Percentiles rank a stretch among this genome's conserved stretches.
Conservation (phyloP, 2,797 vertebrate species). For the Ispidina lecontei region DNA sequence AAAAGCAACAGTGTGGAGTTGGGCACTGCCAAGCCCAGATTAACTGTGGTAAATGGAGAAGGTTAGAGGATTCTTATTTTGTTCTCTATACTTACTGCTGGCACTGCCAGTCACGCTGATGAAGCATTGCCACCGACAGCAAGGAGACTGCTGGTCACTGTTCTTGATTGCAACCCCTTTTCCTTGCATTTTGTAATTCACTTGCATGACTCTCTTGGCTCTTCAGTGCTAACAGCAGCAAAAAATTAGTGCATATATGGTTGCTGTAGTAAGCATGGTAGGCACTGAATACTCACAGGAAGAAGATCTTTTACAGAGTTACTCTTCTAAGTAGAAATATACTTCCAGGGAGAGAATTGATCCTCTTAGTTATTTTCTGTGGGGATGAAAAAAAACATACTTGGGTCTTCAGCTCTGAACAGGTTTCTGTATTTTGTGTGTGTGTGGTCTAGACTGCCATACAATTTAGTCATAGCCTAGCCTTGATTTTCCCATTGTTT, state of each 20-base stretch:
- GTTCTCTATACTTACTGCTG: neutral
- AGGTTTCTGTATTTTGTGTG: constrained; percentile 18
- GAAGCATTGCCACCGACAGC: neutral
- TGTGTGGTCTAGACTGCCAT: constrained; percentile 62
- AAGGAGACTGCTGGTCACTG: neutral
- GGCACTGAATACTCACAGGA: neutral
- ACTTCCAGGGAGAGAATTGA: neutral
- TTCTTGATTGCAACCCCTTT: neutral
- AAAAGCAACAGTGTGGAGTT: neutral
- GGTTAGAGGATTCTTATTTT: constrained; percentile 7
- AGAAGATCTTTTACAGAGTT: neutral
- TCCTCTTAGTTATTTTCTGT: neutral
- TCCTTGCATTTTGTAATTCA: neutral
- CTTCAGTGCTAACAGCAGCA: neutral
- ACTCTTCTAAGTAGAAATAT: neutral
- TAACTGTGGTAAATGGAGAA: constrained; percentile 31
- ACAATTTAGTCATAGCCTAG: constrained; percentile 49
- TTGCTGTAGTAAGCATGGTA: neutral
- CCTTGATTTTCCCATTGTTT: constrained; percentile 56
- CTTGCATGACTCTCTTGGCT: neutral
- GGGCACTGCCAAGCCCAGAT: neutral
- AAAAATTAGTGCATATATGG: neutral
- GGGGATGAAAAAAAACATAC: neutral
- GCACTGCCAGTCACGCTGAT: neutral
- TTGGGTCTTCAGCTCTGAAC: constrained; percentile 18